Evolutionary conservation across 2,113 vertebrate species (phyloP).

Genomic region (Geothlypis trichas): DNA sequence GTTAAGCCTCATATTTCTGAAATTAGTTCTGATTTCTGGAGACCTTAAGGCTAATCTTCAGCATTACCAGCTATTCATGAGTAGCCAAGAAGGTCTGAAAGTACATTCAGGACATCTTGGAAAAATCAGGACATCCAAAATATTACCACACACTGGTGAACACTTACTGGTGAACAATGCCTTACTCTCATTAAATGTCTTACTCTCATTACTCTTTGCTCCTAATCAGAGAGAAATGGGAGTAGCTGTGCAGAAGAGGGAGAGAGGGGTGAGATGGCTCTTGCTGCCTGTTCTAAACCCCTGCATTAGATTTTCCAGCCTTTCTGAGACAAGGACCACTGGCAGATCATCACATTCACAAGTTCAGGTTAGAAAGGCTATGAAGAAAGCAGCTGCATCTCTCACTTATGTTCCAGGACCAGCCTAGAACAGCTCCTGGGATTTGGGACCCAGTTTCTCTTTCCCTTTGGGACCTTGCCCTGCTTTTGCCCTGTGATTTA

Average conservation of each 20-base stretch:
- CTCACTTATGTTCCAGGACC: not conserved
- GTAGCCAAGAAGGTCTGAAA: not conserved
- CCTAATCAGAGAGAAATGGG: not conserved
- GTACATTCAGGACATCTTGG: not conserved
- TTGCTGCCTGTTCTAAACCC: fast-evolving
- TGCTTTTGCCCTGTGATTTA: not conserved
- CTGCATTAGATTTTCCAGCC: not conserved
- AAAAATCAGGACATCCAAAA: not conserved
- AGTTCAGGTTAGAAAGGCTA: not conserved
- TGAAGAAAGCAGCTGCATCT: not conserved
- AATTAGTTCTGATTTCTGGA: not conserved
- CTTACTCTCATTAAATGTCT: not conserved
- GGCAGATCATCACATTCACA: not conserved
- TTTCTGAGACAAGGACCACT: too few relatives aligned
- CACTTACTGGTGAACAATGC: not conserved
- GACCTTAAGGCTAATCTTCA: not conserved
- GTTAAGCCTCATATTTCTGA: not conserved
- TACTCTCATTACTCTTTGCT: not conserved
- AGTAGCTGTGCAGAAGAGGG: not conserved
- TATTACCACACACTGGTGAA: fast-evolving
- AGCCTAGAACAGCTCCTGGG: not conserved
- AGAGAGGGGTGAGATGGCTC: not conserved
- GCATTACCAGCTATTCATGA: not conserved
- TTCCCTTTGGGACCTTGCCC: too few relatives aligned
- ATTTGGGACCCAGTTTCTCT: not conserved